These are phyloP conservation scores for Uropsilus gracilis DNA, from an alignment of 2,113 vertebrate genomes.

Conservation along the genomic window DNA sequence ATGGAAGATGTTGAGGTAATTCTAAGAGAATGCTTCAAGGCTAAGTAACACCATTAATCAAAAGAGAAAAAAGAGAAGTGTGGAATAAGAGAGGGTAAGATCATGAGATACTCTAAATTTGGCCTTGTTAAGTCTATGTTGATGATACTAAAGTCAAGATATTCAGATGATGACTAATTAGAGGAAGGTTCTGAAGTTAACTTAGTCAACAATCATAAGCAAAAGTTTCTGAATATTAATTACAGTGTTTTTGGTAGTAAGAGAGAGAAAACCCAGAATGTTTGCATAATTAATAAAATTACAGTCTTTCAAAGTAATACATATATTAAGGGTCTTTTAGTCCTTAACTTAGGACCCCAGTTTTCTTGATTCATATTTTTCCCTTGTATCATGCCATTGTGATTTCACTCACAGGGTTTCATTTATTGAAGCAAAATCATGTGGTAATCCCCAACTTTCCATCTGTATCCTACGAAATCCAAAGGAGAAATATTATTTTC, in stretches of 20 bases:
- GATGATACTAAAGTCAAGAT: neutral
- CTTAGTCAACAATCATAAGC: neutral
- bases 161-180: neutral
- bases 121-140: neutral
- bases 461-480: neutral
- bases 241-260: neutral
- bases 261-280: neutral
- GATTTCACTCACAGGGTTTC: neutral
- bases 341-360: neutral
- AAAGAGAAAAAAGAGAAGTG: neutral
- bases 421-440: neutral
- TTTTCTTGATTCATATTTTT: neutral
- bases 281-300: neutral
- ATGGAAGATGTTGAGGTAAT: neutral
- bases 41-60: neutral
- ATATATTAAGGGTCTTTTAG: neutral
- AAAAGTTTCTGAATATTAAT: neutral
- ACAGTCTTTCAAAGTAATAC: neutral
- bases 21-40: neutral
- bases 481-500: neutral
- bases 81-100: neutral
- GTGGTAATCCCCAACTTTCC: neutral
- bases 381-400: neutral
- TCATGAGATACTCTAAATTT: neutral
- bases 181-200: neutral